Evolutionary conservation across 1,140 invertebrate species (phyloP).

Genomic region (Bombus confusus): DNA sequence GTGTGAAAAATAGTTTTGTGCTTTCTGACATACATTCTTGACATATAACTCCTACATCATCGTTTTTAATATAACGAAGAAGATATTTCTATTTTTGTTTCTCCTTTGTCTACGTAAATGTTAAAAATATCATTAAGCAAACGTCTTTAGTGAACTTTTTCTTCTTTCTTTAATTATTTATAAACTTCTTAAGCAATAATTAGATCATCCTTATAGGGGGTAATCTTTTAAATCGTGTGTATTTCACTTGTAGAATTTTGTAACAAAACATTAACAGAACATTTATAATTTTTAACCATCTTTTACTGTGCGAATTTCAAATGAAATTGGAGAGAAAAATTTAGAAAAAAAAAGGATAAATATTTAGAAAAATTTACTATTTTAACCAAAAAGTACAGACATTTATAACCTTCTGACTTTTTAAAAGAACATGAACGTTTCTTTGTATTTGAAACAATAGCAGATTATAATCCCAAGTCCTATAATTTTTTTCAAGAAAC

Average conservation of each 20-base stretch:
- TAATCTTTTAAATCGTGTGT: too few relatives aligned
- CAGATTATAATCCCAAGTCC: too few relatives aligned
- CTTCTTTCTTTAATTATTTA: neutral
- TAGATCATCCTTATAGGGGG: too few relatives aligned
- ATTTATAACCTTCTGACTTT: neutral
- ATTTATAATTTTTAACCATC: too few relatives aligned
- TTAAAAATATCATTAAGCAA: neutral
- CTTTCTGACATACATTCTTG: neutral
- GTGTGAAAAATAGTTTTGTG: neutral
- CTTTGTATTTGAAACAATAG: too few relatives aligned
- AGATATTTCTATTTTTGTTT: neutral
- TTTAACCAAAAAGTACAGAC: neutral
- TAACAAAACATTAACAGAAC: too few relatives aligned
- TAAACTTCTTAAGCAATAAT: neutral
- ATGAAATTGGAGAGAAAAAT: too few relatives aligned
- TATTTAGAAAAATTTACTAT: neutral
- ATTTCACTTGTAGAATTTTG: too few relatives aligned
- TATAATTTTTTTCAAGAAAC: too few relatives aligned
- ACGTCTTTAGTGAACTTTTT: neutral
- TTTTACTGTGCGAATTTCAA: too few relatives aligned
- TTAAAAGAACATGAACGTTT: too few relatives aligned
- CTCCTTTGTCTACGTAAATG: neutral
- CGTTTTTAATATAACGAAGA: neutral
- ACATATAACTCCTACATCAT: neutral
- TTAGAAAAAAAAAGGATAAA: too few relatives aligned